Base-by-base conservation (phyloP, 2,113 vertebrate species). In the Chlamydotis undulata region DNA sequence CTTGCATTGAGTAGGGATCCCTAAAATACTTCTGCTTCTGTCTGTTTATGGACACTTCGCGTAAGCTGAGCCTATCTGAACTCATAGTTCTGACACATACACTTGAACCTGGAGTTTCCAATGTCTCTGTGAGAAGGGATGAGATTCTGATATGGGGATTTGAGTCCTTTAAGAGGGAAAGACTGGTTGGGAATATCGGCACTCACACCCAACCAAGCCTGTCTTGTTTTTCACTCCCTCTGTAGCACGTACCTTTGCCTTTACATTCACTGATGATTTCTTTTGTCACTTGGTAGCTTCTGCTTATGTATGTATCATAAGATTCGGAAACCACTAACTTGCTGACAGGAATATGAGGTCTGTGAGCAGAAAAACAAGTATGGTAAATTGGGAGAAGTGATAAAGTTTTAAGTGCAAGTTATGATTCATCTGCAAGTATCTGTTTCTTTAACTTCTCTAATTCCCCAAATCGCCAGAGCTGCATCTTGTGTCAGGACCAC, bases 271-370 rank as follows among this genome's bases (percentile, higher is more conserved):
- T 97, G 96, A 99, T 98, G 94, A 99, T 99, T 95, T 99, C 99
- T 94, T 99, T 98, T 4, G 99, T 99, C 68, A 99, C 99, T 97
- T 99, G 99, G 98, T 98, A 99, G 97, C 99, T 99, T 93, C 99
- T 98, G 87, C 98, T 99, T 97, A 99, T 99, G 87, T 99, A 99
- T 1, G 98, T 98, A 45, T 99, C 99, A 9, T 99, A 99, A 25
- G 99, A 98, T 96, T 99, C 99, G 1, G 99, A 99, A 96, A 99
- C 98, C 55, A 96, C 97, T 96, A 99, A 96, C 96, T 99, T 99
- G 98, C 98, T 99, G 94, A 99, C 96, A 81, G 99, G 98, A 97
- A 99, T 98, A 97, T 99, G 99, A 99, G 99, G 99, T 99, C 99
- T 99, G 90, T 17, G 90, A 65, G 94, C 3, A 90, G 53, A 87